Conservation (phyloP, 2,113 vertebrate species). For the Podarcis raffonei region DNA sequence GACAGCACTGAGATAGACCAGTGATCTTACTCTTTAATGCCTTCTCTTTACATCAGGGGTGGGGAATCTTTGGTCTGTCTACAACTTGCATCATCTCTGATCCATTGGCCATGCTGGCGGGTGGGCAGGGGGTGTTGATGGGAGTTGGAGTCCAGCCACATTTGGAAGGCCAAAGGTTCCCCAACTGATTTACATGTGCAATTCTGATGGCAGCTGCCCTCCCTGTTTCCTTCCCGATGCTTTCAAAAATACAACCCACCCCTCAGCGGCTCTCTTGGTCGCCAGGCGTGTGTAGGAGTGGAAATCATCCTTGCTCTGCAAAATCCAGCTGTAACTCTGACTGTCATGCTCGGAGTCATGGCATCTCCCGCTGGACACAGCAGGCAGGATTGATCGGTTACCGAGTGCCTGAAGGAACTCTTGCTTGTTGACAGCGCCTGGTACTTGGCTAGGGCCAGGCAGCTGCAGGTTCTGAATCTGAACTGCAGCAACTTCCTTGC, state of each 20-base stretch:
- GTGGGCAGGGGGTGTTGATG: no score
- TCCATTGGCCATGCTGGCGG: no score
- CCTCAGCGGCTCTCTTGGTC: slow-evolving; percentile 24
- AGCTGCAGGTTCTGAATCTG: neutral
- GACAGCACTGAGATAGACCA: no score
- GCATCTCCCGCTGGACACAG: slow-evolving; percentile 50
- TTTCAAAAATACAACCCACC: slow-evolving; percentile 11
- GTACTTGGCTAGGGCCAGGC: slow-evolving; percentile 45
- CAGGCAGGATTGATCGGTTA: slow-evolving; percentile 44
- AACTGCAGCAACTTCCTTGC: slow-evolving; percentile 34
- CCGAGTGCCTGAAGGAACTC: slow-evolving; percentile 47
- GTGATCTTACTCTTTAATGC: no score
- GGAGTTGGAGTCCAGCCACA: no score
- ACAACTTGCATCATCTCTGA: no score
- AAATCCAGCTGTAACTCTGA: slow-evolving; percentile 48
- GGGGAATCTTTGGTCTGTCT: no score
- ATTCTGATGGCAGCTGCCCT: neutral
- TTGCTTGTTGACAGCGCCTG: slow-evolving; percentile 50
- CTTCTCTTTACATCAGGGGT: no score
- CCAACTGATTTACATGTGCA: no score
- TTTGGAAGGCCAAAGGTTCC: no score
- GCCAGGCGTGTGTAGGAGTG: slow-evolving; percentile 40
- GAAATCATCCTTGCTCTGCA: slow-evolving; percentile 43
- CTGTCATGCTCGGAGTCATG: slow-evolving; percentile 21
- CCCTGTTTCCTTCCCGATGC: slow-evolving; percentile 25